These are phyloP conservation scores for Lepidonotus clava DNA, from an alignment of 2,888 invertebrate genomes.

Conservation along the genomic window DNA sequence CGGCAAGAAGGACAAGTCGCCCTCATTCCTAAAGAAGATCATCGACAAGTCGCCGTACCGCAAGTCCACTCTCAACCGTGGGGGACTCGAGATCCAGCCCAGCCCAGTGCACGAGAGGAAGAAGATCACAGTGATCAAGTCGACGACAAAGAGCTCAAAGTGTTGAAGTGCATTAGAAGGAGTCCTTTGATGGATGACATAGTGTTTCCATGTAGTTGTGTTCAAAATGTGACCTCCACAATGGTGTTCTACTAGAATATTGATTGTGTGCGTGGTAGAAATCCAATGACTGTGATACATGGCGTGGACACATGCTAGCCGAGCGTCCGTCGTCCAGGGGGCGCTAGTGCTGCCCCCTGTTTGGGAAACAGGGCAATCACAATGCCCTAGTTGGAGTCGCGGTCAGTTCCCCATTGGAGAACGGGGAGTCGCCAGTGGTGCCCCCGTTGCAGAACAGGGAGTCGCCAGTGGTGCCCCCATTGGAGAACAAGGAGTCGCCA, in stretches of 20 bases:
- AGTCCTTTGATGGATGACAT: background rate
- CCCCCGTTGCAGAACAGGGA: no score
- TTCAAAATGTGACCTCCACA: conserved; percentile 45
- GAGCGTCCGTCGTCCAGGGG: background rate
- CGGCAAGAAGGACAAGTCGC: conserved; percentile 67
- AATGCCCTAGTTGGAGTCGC: no score
- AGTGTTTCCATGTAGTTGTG: conserved; percentile 30
- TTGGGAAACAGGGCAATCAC: no score
- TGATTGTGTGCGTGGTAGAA: conserved; percentile 43
- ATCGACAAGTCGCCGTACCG: conserved; percentile 66
- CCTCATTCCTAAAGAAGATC: conserved; percentile 70
- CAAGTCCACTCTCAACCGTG: conserved; percentile 61
- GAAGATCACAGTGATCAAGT: conserved; percentile 47
- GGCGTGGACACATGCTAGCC: background rate
- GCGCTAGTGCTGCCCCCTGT: no score
- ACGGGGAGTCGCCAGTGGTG: no score
- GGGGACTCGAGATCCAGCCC: background rate
- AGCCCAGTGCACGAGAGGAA: conserved; percentile 23
- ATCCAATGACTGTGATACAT: conserved; percentile 50
- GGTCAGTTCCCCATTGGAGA: no score
- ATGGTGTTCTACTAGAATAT: conserved; percentile 21
- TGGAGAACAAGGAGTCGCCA: no score
- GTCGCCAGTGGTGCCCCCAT: no score
- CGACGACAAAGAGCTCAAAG: conserved; percentile 52
- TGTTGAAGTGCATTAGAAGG: background rate